These are phyloP conservation scores for Latrodectus hesperus DNA, from an alignment of 2,888 invertebrate species.

Conservation along the genomic window DNA sequence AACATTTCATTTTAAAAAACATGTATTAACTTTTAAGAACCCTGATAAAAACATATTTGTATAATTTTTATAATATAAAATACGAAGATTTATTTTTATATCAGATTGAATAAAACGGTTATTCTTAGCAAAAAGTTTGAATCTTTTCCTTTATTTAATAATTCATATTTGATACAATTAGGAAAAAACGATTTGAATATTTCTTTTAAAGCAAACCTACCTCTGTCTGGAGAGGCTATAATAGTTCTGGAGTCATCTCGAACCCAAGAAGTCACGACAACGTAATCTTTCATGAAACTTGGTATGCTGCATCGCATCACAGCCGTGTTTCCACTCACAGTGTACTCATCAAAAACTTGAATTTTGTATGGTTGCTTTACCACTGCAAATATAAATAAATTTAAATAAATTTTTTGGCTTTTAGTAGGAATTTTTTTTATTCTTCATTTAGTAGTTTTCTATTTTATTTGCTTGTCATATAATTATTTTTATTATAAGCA, in stretches of 20 bases:
- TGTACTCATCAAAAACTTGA: conserved; percentile 92
- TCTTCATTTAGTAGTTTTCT: background rate
- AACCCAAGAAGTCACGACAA: conserved; percentile 92
- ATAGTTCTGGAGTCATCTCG: conserved; percentile 76
- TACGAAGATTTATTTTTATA: no score
- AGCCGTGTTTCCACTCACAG: conserved; percentile 91
- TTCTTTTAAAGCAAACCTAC: conserved; percentile 11
- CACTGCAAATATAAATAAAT: conserved; percentile 78
- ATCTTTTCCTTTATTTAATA: no score
- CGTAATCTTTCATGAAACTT: conserved; percentile 89
- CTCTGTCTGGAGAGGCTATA: conserved; percentile 49
- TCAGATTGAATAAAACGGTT: no score
- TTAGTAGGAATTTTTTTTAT: background rate
- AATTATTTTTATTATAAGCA: background rate
- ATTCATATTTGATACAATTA: no score
- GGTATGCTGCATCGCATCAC: conserved; percentile 90
- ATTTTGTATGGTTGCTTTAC: conserved; percentile 90
- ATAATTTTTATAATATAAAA: no score
- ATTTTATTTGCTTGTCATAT: background rate
- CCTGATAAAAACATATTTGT: no score
- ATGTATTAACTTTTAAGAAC: no score
- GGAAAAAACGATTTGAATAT: no score
- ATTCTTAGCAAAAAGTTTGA: no score
- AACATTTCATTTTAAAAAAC: no score
- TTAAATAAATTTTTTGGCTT: background rate